Evolutionary conservation across 2,113 vertebrate species (phyloP), one percentile per base, ranked within the genome.

Genomic region (Platichthys flesus): DNA sequence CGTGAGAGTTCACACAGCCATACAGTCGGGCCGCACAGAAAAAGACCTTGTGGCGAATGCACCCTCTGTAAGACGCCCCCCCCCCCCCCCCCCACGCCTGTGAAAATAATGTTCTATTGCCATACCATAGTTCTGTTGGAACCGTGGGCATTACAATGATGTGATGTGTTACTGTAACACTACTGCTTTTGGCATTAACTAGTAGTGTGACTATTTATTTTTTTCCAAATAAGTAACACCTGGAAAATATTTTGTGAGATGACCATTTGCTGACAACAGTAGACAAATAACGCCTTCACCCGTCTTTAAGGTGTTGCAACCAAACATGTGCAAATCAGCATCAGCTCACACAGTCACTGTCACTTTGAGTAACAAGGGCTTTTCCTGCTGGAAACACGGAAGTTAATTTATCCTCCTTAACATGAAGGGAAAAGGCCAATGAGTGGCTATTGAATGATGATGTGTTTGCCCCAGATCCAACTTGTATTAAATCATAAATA

Each of bases 1-100:
- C 0, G 96, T 99, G 15, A 93, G 96, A n/a, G 97, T 99, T 74
- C 97, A 99, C 93, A 98, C 98, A 0, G 97, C 97, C 0, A 95
- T 99, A 93, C 96, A 98, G 90, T 95, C 96, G 0, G 97, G 97
- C 18, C 95, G 93, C 54, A 96, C 96, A 0, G 95, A 97, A 62
- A 90, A 76, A 0, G 97, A 99, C 64, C 95, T 99, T 2, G 94
- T 98, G 51, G 93, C 96, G 0, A 94, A 89, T 0, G 97, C 97
- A 5, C 96, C 97, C 35, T 95, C 98, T 5, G 98, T 99, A 94
- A 54, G 51, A 54, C 20, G 20, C 51, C 23, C 23, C 23, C 23
- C 23, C 23, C n/a, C 6, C 31, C 6, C 31, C 31, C 31, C 20
- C 51, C 20, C 15, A 31, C 31, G 31, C 31, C 31, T 31, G 6